These are phyloP conservation scores for Dendrophyllia cribrosa DNA, from an alignment of 64 coral and sea anemone genomes.

Conservation along the genomic window DNA sequence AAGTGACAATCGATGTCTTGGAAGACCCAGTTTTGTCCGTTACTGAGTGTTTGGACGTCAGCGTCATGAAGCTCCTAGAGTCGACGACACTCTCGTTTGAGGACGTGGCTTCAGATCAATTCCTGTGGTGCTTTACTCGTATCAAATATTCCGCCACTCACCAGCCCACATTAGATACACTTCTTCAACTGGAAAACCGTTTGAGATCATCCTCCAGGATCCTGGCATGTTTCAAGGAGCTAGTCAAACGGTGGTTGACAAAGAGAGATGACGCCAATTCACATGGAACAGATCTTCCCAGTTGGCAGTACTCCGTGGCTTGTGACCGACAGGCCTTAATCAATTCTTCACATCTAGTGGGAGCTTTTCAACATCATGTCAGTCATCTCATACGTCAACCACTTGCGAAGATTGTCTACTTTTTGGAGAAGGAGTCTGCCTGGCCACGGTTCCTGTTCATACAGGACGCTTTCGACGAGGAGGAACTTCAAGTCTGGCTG, in stretches of 20 bases:
- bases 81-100: conserved; percentile 32
- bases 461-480: not conserved
- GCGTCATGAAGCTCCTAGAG: not conserved
- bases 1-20: conserved; percentile 69
- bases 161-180: conserved; percentile 20
- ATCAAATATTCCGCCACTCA: conserved; percentile 65
- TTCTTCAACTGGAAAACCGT: conserved; percentile 35
- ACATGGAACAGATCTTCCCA: not conserved
- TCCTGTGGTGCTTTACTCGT: conserved; percentile 77
- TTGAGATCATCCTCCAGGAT: conserved; percentile 51
- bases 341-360: conserved; percentile 80
- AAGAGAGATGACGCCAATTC: conserved; percentile 8
- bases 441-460: conserved; percentile 41
- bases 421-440: conserved; percentile 83
- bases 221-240: conserved; percentile 65
- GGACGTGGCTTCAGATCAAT: conserved; percentile 8
- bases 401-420: conserved; percentile 84
- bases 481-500: conserved; percentile 40
- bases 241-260: conserved; percentile 56
- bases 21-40: conserved; percentile 43
- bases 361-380: conserved; percentile 71
- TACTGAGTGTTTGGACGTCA: conserved; percentile 30
- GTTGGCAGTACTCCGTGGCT: conserved; percentile 80
- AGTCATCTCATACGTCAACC: conserved; percentile 76
- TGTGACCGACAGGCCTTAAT: conserved; percentile 77